phyloP scores from a whole-genome alignment of 2,888 invertebrate species.

The Chironomus tentans region DNA sequence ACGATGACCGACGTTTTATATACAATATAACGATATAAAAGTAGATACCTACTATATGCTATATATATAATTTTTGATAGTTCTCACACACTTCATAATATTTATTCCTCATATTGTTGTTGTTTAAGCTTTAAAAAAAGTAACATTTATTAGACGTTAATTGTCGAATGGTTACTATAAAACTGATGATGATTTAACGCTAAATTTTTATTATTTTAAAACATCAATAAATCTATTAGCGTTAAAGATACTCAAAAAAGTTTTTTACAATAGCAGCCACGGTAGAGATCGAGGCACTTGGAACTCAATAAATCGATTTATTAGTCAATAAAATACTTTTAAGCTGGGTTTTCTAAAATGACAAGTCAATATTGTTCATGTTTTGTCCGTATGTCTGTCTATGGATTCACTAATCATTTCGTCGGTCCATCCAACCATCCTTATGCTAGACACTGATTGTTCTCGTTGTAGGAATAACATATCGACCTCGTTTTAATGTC shows the following conservation, averaged over 20 bases:
- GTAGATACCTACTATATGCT: background rate
- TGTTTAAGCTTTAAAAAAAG: background rate
- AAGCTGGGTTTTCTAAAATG: too few species aligned
- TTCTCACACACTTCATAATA: background rate
- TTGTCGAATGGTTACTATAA: too few species aligned
- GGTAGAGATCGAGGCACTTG: background rate
- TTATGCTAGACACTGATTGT: too few species aligned
- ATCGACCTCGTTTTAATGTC: too few species aligned
- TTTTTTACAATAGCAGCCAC: background rate
- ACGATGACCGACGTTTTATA: conserved; percentile 5
- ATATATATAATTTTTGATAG: background rate
- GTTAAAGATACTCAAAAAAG: background rate
- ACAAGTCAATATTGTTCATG: too few species aligned
- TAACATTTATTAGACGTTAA: too few species aligned
- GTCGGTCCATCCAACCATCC: too few species aligned
- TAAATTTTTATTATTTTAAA: background rate
- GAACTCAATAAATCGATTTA: background rate
- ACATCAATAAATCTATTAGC: background rate
- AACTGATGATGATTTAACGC: background rate
- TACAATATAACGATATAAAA: conserved; percentile 6
- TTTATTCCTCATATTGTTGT: background rate
- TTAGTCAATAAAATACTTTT: too few species aligned
- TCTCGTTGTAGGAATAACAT: too few species aligned
- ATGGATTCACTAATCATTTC: too few species aligned
- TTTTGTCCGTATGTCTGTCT: too few species aligned